Percentiles rank a stretch among this genome's conserved stretches.
phyloP scores from a whole-genome alignment of 2,113 vertebrate genomes.

The Pedetes capensis region DNA sequence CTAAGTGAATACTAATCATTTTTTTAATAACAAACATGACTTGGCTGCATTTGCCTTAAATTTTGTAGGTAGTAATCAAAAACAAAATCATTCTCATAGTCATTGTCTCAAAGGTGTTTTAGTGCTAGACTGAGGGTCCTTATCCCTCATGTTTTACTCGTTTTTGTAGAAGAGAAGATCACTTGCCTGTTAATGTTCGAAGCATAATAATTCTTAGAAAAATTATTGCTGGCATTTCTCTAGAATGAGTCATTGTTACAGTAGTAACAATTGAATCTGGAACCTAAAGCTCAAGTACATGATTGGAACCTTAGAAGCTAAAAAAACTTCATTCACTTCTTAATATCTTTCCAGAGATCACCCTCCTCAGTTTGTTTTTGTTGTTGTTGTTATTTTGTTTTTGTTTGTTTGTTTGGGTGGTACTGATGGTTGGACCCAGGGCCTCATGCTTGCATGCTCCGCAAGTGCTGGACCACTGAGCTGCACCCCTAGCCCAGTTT shows the following conservation, averaged over 20 bases:
- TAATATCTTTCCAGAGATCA: background rate
- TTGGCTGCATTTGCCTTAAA: background rate
- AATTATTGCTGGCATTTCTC: background rate
- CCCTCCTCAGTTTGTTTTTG: no score
- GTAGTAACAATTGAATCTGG: background rate
- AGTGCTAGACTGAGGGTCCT: accelerated
- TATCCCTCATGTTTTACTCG: background rate
- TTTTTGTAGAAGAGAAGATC: background rate
- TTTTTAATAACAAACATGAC: background rate
- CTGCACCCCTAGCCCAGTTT: no score
- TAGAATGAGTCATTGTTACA: background rate
- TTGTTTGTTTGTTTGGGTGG: no score
- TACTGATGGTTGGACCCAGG: no score
- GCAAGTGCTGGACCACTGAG: no score
- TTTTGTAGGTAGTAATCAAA: background rate
- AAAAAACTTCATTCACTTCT: background rate
- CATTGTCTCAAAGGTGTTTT: background rate
- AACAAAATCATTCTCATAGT: no score
- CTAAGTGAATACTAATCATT: background rate
- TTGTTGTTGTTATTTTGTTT: no score
- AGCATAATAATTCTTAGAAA: background rate
- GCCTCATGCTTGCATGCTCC: no score
- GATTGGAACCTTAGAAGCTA: background rate
- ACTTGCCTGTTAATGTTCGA: background rate
- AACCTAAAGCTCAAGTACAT: background rate